Evolutionary conservation across 2,888 invertebrate genomes (phyloP).

Genomic region (Philonicus albiceps): DNA sequence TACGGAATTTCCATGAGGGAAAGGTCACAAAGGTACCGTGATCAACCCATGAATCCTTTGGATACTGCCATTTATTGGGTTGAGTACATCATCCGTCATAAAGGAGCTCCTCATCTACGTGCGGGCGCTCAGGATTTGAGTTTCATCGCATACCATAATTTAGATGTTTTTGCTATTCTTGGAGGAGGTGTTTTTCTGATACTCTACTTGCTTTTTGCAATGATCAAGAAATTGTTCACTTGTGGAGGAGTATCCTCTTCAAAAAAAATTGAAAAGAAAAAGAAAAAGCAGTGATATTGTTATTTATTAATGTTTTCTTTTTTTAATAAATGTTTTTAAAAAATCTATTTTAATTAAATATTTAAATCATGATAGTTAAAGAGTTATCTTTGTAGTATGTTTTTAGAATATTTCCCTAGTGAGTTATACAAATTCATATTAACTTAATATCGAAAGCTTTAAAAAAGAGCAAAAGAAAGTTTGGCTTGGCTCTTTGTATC

Average conservation of each 20-base stretch:
- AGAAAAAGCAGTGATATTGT: slow-evolving; percentile 17
- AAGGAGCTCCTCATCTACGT: slow-evolving; percentile 57
- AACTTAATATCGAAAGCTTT: too few relatives aligned
- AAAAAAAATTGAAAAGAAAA: background rate
- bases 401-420: too few relatives aligned
- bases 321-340: background rate
- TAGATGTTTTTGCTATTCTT: slow-evolving; percentile 54
- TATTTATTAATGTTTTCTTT: background rate
- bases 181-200: slow-evolving; percentile 43
- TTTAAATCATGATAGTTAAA: background rate
- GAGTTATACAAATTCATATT: too few relatives aligned
- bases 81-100: slow-evolving; percentile 57
- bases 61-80: slow-evolving; percentile 60
- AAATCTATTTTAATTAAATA: background rate
- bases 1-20: slow-evolving; percentile 50
- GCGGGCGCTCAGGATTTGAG: slow-evolving; percentile 56
- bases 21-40: slow-evolving; percentile 55
- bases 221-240: slow-evolving; percentile 10
- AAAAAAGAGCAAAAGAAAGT: too few relatives aligned
- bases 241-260: background rate
- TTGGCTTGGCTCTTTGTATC: too few relatives aligned
- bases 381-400: too few relatives aligned
- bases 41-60: slow-evolving; percentile 56
- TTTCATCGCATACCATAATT: slow-evolving; percentile 53
- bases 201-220: slow-evolving; percentile 1